Evolutionary conservation across 2,113 vertebrate species (phyloP), one percentile per base, ranked within the genome.

Genomic region (Nematolebias whitei): DNA sequence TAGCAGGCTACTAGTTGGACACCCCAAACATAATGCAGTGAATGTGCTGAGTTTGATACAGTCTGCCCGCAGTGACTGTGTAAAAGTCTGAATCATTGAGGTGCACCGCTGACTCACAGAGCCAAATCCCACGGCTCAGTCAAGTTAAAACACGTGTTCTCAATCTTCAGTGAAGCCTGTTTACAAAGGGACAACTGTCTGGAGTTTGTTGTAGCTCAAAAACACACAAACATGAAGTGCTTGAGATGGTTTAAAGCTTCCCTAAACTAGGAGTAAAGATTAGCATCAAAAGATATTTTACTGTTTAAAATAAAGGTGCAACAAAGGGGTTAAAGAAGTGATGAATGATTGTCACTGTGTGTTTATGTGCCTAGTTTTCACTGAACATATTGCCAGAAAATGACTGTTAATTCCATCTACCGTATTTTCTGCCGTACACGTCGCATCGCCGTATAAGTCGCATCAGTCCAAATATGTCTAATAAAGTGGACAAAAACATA

Each of bases 21-120:
- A 45, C 38, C 32, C 6, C 4, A 32, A 40, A 32, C 2, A 51
- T 44, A 24, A 11, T 29, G 26, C 24, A 12, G 32, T 35, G 45
- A 73, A 72, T 52, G 52, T 74, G 73, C 73, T 79, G 64, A 80
- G 57, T 39, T 58, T 41, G 16, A 49, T 24, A 6, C 47, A 43
- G 74, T 40, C 48, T 63, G 61, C 55, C 69, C 57, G 18, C 77
- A 64, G 70, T 74, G 77, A 68, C 74, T 77, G 65, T n/a, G 68
- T 53, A 11, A 54, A 35, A 64, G 73, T 70, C 52, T 63, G 70
- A 74, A 61, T 63, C 12, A 5, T 5, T 71, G 73, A 63, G 69
- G 52, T 60, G 65, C 22, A 63, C 51, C 16, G 1, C 75, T 56
- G 59, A 43, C 56, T 32, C 29, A 45, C 50, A 58, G 52, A 59